Evolutionary conservation across 2,888 invertebrate species (phyloP), one percentile per base, ranked within the genome.

Genomic region (Eutolmus rufibarbis): DNA sequence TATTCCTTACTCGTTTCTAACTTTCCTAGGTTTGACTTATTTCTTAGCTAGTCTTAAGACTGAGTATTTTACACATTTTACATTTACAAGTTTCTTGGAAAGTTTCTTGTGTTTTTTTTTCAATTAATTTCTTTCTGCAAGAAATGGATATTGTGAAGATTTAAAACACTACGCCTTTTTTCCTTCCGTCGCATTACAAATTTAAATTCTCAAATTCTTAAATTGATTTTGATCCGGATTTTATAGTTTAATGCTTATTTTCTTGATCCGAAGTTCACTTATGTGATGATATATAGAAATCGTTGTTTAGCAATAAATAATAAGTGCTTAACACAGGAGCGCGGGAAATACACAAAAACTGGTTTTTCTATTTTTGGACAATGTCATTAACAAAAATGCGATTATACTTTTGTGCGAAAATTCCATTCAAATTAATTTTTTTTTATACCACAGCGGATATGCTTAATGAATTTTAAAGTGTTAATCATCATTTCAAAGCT

Each of bases 31-130:
- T 85, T 74, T 46, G 43, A 74, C 28, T 85, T 85, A 66, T 84
- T 84, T 37, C 37, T 34, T 66, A 84, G 34, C 31, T 84, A 85
- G 74, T 57, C 28, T 82, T 82, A 82, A 57, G 82, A 82, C 82
- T 82, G 82, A 82, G 82, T 82, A 82, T 82, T 82, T 66, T 82
- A 82, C 82, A 82, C 82, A 19, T 82, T 57, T 82, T 31, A 79
- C 51, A 79, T 31, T 79, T 79, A 79, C 79, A 79, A 79, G 14
- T 51, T 79, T 56, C 51, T 31, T 34, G 46, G 51, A 79, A 79
- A 79, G 79, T n/a, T 79, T 79, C 51, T 51, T 79, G 78, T 43
- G 14, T 46, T 46, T 34, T 51, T 31, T 79, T 37, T 12, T 76
- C 8, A 51, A 16, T 51, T 28, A 66, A 56, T 56, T 66, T 66